These are phyloP conservation scores for Prionace glauca DNA, from an alignment of 2,797 vertebrate genomes.

Conservation along the genomic window DNA sequence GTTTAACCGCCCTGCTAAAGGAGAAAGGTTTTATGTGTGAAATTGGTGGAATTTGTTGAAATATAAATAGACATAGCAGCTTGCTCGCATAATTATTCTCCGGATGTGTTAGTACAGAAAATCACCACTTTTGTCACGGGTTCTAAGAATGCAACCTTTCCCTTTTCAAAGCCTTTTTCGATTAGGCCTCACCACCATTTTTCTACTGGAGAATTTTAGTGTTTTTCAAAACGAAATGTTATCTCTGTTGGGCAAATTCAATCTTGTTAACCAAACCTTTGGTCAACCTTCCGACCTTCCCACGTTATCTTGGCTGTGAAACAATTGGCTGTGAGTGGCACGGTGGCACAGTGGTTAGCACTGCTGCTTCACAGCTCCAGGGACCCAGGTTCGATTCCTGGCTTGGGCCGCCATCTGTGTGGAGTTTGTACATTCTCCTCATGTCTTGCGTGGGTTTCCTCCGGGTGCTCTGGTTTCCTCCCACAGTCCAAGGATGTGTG, in stretches of 20 bases:
- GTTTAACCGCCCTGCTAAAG: not conserved
- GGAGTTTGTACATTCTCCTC: too few species aligned
- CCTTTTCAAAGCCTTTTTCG: not conserved
- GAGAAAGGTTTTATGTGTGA: not conserved
- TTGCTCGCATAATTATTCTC: conserved; percentile 1
- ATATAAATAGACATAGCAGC: conserved; percentile 32
- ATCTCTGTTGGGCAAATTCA: not conserved
- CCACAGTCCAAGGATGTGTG: too few species aligned
- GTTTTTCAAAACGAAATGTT: not conserved
- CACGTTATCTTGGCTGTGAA: not conserved
- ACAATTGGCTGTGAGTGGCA: too few species aligned
- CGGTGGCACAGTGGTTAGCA: too few species aligned
- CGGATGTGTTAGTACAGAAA: conserved; percentile 13
- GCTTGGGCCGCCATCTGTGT: too few species aligned
- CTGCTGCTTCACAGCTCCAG: too few species aligned
- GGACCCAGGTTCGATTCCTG: too few species aligned
- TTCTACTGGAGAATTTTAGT: not conserved
- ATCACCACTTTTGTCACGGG: not conserved
- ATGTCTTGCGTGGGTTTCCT: too few species aligned
- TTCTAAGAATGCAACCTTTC: not conserved
- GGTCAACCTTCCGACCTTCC: not conserved
- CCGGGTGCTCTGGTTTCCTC: too few species aligned
- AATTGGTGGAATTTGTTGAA: conserved; percentile 21
- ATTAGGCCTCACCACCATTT: not conserved
- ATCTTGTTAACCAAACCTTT: not conserved